Evolutionary conservation across 2,797 vertebrate genomes (phyloP).

Genomic region (Cuniculus paca): DNA sequence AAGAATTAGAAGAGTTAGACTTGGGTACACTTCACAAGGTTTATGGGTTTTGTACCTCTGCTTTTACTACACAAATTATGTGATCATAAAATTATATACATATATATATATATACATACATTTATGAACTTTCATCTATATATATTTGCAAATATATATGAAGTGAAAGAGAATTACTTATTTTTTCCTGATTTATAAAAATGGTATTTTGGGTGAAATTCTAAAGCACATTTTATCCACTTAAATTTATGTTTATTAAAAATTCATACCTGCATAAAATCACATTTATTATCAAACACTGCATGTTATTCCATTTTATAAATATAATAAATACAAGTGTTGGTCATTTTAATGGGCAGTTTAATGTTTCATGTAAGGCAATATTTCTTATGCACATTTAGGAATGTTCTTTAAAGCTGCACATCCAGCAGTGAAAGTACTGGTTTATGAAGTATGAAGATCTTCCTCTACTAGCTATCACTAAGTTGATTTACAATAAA

Average conservation of each 20-base stretch:
- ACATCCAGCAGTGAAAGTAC: neutral
- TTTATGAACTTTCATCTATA: neutral
- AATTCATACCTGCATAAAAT: neutral
- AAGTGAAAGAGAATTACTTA: neutral
- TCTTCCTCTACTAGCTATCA: neutral
- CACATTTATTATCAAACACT: neutral
- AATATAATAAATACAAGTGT: neutral
- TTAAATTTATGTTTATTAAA: neutral
- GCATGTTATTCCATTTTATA: neutral
- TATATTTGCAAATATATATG: neutral
- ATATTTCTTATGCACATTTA: neutral
- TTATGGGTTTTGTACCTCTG: neutral
- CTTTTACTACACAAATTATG: constrained; percentile 6
- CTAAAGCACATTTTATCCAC: neutral
- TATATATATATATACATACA: neutral
- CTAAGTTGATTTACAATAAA: neutral
- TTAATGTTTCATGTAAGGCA: neutral
- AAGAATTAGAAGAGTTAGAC: neutral
- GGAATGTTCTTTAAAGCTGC: neutral
- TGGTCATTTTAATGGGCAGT: neutral
- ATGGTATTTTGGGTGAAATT: constrained; percentile 7
- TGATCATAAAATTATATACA: neutral
- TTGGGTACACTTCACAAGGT: neutral
- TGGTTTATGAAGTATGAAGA: neutral
- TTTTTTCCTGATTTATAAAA: constrained; percentile 40